A percentile compares a stretch with the other conserved stretches of the same genome.
Conservation (phyloP, 2,888 invertebrate genomes). For the Spisula subtruncata region DNA sequence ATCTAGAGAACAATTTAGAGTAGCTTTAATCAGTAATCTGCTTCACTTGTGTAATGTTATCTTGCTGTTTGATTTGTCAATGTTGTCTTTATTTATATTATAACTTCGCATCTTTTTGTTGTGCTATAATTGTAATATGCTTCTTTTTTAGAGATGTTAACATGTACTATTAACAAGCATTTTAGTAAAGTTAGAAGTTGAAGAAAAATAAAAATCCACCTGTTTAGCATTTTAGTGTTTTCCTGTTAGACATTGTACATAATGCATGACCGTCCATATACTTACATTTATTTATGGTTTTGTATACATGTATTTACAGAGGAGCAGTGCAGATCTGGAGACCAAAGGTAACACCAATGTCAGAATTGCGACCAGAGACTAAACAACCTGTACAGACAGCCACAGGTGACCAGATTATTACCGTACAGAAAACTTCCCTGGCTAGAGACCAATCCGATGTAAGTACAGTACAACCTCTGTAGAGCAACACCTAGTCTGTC, state of each 20-base stretch:
- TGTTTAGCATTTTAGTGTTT: no score
- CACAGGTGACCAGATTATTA: constrained; percentile 79
- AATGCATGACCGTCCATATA: no score
- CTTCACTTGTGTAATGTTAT: neutral
- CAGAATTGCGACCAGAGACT: constrained; percentile 89
- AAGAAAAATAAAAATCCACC: no score
- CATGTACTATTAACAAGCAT: neutral
- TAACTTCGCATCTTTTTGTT: neutral
- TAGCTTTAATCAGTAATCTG: neutral
- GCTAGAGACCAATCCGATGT: constrained; percentile 79
- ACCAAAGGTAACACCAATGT: constrained; percentile 95
- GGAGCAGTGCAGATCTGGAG: constrained; percentile 96
- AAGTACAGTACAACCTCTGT: constrained; percentile 43
- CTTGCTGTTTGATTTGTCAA: neutral
- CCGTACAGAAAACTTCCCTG: constrained; percentile 86
- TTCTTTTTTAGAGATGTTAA: neutral
- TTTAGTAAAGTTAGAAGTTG: no score
- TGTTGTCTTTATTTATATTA: neutral
- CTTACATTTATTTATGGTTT: neutral
- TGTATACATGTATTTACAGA: constrained; percentile 88
- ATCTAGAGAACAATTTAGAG: no score
- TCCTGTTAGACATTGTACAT: no score
- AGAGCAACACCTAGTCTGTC: no score
- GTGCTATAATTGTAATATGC: neutral
- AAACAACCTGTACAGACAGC: constrained; percentile 78